phyloP scores from a whole-genome alignment of 2,888 invertebrate species.

The Acanthacorydalis orientalis region DNA sequence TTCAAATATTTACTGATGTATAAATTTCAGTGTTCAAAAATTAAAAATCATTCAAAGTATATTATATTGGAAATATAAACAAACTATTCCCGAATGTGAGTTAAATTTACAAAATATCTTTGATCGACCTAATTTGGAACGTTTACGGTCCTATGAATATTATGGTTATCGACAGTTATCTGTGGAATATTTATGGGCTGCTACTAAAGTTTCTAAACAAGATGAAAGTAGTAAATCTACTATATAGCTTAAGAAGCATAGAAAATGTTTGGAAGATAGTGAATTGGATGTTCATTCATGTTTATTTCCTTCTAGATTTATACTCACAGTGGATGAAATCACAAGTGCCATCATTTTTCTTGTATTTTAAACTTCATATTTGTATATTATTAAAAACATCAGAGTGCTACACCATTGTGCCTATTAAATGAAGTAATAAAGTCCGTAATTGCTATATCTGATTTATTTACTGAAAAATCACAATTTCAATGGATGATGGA shows the following conservation, averaged over 20 bases:
- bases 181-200: slow-evolving; percentile 40
- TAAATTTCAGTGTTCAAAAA: slow-evolving; percentile 19
- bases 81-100: slow-evolving; percentile 11
- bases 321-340: slow-evolving; percentile 59
- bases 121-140: slow-evolving; percentile 42
- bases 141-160: slow-evolving; percentile 25
- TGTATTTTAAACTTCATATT: neutral
- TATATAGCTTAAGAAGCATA: slow-evolving; percentile 18
- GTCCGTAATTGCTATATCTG: slow-evolving; percentile 55
- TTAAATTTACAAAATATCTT: slow-evolving; percentile 27
- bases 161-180: slow-evolving; percentile 45
- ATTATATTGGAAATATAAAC: slow-evolving; percentile 17
- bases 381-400: slow-evolving; percentile 1
- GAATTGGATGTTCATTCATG: slow-evolving; percentile 85
- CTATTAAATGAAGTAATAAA: slow-evolving; percentile 39
- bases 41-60: slow-evolving; percentile 18
- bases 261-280: slow-evolving; percentile 31
- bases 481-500: slow-evolving; percentile 71
- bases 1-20: neutral
- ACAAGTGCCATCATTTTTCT: slow-evolving; percentile 24
- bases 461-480: slow-evolving; percentile 54
- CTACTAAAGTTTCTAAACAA: slow-evolving; percentile 33
- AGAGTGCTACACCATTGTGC: slow-evolving; percentile 27
- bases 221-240: slow-evolving; percentile 23
- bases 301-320: slow-evolving; percentile 73